Evolutionary conservation across 2,797 vertebrate species (phyloP).

Genomic region (Clarias fuscus): DNA sequence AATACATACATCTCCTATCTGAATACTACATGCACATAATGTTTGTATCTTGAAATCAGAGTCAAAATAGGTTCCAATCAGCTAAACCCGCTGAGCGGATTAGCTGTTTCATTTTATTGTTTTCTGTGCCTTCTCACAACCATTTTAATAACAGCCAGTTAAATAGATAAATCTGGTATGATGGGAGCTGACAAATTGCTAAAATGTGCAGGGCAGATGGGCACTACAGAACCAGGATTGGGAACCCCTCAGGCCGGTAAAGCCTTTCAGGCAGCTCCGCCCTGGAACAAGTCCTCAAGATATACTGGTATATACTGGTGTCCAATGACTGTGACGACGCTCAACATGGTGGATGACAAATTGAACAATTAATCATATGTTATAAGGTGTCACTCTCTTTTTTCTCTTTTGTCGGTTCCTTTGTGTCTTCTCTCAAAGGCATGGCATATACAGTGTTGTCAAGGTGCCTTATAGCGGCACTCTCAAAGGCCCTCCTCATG

Average conservation of each 20-base stretch:
- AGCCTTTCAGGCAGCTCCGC: neutral
- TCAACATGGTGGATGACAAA: constrained; percentile 4
- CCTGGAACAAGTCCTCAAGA: constrained; percentile 11
- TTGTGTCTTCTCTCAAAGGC: neutral
- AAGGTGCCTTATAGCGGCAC: constrained; percentile 87
- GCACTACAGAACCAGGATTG: too few species aligned
- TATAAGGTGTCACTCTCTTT: constrained; percentile 11
- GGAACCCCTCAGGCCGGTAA: neutral
- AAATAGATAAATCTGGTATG: too few species aligned
- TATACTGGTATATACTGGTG: too few species aligned
- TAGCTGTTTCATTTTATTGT: too few species aligned
- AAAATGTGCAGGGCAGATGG: too few species aligned
- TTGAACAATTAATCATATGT: neutral
- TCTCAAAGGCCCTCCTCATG: constrained; percentile 93
- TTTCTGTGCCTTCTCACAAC: too few species aligned
- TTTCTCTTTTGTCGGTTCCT: constrained; percentile 14
- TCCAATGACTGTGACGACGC: neutral
- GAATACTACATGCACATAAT: neutral
- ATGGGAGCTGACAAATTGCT: too few species aligned
- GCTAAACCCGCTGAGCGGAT: neutral
- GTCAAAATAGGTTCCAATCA: neutral
- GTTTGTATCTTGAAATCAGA: neutral
- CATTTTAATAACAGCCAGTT: too few species aligned
- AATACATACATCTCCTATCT: neutral
- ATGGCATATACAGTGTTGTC: constrained; percentile 53